Evolutionary conservation across 2,888 invertebrate genomes (phyloP).

Genomic region (Rhamphomyia laevipes): DNA sequence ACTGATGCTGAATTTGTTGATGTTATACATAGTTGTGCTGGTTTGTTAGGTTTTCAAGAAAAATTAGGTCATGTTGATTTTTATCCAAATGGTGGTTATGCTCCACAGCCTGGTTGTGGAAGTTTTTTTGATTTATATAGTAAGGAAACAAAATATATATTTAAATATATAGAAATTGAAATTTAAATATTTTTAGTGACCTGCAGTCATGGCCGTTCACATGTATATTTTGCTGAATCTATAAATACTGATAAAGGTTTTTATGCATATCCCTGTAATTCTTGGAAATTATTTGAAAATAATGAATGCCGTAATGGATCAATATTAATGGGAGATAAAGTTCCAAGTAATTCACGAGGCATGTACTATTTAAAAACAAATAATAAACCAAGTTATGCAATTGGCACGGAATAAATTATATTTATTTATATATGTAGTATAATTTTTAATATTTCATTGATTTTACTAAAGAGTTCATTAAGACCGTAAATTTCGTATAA

Average conservation of each 20-base stretch:
- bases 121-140: constrained; percentile 23
- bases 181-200: constrained; percentile 36
- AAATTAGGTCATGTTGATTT: constrained; percentile 60
- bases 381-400: constrained; percentile 43
- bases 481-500: too few relatives aligned
- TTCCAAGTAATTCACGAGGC: constrained; percentile 38
- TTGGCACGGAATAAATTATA: constrained; percentile 21
- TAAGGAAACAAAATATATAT: neutral
- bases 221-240: constrained; percentile 51
- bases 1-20: constrained; percentile 62
- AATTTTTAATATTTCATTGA: too few relatives aligned
- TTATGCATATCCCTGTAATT: constrained; percentile 44
- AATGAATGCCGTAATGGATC: constrained; percentile 28
- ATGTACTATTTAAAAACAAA: constrained; percentile 50
- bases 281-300: constrained; percentile 33
- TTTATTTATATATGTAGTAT: too few relatives aligned
- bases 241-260: constrained; percentile 44
- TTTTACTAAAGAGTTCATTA: too few relatives aligned
- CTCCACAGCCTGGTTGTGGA: constrained; percentile 57
- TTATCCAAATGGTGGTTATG: constrained; percentile 58
- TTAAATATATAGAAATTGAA: neutral
- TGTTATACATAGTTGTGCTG: constrained; percentile 60
- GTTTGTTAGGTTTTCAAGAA: constrained; percentile 44
- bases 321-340: constrained; percentile 47
- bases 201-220: constrained; percentile 58